phyloP scores from a whole-genome alignment of 2,888 invertebrate genomes.

The Drosophila neotestacea region DNA sequence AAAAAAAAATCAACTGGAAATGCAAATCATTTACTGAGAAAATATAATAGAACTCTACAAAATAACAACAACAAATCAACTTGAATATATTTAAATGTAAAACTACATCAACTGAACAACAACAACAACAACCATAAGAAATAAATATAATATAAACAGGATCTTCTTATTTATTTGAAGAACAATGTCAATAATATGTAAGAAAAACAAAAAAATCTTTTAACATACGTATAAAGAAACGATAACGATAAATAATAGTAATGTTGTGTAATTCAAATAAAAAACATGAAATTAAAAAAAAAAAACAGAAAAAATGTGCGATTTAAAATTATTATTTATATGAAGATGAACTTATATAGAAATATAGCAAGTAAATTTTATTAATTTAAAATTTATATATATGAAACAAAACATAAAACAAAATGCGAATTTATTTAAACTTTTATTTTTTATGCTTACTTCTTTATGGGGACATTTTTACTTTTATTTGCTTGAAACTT shows the following conservation, averaged over 20 bases:
- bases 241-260: slow-evolving; percentile 74
- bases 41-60: slow-evolving; percentile 46
- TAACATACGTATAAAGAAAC: slow-evolving; percentile 65
- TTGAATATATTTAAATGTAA: slow-evolving; percentile 45
- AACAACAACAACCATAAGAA: slow-evolving; percentile 41
- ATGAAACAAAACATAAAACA: slow-evolving; percentile 52
- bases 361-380: slow-evolving; percentile 80
- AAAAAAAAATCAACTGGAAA: slow-evolving; percentile 54
- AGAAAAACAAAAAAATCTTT: slow-evolving; percentile 63
- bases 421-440: slow-evolving; percentile 62
- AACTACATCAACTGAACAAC: slow-evolving; percentile 43
- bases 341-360: slow-evolving; percentile 78
- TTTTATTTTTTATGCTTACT: slow-evolving; percentile 14
- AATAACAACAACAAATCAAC: slow-evolving; percentile 41
- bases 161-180: slow-evolving; percentile 68
- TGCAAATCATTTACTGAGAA: slow-evolving; percentile 37
- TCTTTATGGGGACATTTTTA: background rate
- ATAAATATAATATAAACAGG: slow-evolving; percentile 27
- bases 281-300: slow-evolving; percentile 54
- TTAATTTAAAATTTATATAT: slow-evolving; percentile 79
- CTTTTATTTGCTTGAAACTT: too few relatives aligned
- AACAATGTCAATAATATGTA: slow-evolving; percentile 79
- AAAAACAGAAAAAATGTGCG: slow-evolving; percentile 60
- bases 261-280: slow-evolving; percentile 79
- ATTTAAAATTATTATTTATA: slow-evolving; percentile 78